Evolutionary conservation across 2,113 vertebrate species (phyloP).

Genomic region (Lampris megalopsis): DNA sequence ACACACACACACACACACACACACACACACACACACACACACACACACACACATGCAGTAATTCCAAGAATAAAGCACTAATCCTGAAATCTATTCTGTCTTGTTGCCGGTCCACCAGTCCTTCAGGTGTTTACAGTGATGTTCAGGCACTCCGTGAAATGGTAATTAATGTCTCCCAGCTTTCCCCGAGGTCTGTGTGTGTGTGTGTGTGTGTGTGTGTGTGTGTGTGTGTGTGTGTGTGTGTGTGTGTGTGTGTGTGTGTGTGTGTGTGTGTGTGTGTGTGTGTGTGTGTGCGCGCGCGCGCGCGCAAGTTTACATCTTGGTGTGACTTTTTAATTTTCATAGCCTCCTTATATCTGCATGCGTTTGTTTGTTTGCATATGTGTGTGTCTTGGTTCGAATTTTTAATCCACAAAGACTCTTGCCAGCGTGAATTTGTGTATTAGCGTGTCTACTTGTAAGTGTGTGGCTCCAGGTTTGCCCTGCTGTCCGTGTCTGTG

Average conservation of each 20-base stretch:
- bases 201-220: constrained; percentile 7
- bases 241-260: constrained; percentile 27
- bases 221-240: constrained; percentile 20
- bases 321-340: too few relatives aligned
- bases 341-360: too few relatives aligned
- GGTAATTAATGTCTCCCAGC: constrained; percentile 77
- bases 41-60: constrained; percentile 19
- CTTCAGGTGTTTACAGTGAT: constrained; percentile 77
- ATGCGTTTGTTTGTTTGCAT: too few relatives aligned
- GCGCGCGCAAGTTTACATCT: too few relatives aligned
- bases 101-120: constrained; percentile 64
- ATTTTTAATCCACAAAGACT: too few relatives aligned
- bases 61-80: constrained; percentile 74
- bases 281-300: background rate
- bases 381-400: too few relatives aligned
- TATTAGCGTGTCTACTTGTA: background rate
- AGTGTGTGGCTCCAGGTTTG: background rate
- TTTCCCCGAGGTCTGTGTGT: constrained; percentile 29
- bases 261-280: constrained; percentile 23
- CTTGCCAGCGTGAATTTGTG: background rate
- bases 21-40: constrained; percentile 6
- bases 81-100: constrained; percentile 77
- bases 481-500: background rate
- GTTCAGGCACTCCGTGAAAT: constrained; percentile 71
- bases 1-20: constrained; percentile 9